Conservation (phyloP, 2,888 invertebrate species). For the Macrophya alboannulata region DNA sequence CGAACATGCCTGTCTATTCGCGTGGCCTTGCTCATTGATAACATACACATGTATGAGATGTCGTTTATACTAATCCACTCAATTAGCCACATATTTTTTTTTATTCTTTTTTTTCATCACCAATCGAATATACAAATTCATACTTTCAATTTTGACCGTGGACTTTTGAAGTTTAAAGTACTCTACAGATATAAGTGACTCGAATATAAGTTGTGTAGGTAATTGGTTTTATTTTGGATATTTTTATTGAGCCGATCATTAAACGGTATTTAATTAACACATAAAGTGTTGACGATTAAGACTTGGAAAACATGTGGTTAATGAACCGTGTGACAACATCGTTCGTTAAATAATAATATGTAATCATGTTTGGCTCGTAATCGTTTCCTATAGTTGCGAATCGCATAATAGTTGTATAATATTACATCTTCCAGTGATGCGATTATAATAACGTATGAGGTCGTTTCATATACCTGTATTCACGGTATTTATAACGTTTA, state of each 20-base stretch:
- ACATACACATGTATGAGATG: neutral
- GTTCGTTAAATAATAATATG: slow-evolving; percentile 32
- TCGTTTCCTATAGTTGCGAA: neutral
- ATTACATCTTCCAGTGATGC: neutral
- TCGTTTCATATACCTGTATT: neutral
- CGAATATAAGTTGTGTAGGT: neutral
- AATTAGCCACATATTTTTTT: neutral
- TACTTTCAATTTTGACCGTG: slow-evolving; percentile 29
- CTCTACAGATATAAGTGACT: neutral
- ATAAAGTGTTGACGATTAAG: neutral
- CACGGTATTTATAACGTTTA: neutral
- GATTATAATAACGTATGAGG: neutral
- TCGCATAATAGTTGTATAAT: neutral
- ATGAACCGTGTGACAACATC: slow-evolving; percentile 37
- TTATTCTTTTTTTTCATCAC: neutral
- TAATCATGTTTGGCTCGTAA: slow-evolving; percentile 13
- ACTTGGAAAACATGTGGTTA: neutral
- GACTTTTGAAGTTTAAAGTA: neutral
- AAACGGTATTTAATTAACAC: neutral
- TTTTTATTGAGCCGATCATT: neutral
- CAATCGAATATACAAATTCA: neutral
- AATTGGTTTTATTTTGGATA: neutral
- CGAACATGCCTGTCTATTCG: neutral
- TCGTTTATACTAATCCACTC: neutral
- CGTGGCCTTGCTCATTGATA: neutral